Evolutionary conservation across 1,140 invertebrate species (phyloP).

Genomic region (Oreohelix idahoensis): DNA sequence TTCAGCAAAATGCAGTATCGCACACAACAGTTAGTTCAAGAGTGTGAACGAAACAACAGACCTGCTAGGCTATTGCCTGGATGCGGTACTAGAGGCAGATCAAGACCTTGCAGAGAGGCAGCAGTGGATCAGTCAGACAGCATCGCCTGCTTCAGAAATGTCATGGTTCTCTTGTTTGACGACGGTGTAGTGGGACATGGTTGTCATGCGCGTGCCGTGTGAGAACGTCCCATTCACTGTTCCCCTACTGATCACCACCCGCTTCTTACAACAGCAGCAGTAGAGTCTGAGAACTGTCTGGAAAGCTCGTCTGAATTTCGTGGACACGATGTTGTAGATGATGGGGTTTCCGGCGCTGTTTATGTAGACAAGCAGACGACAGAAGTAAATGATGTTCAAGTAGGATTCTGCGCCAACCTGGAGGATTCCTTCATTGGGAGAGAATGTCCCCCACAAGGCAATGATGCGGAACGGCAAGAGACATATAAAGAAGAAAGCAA

Average conservation of each 20-base stretch:
- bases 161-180: conserved; percentile 27
- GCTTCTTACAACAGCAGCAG: conserved; percentile 21
- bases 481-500: conserved; percentile 91
- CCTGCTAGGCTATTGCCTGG: no score
- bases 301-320: conserved; percentile 61
- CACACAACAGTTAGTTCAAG: no score
- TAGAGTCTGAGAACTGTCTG: conserved; percentile 39
- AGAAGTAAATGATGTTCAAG: conserved; percentile 89
- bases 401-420: conserved; percentile 83
- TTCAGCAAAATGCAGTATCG: no score
- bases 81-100: no score
- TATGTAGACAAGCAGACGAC: conserved; percentile 70
- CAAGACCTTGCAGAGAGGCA: no score
- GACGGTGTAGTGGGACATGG: conserved; percentile 47
- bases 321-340: conserved; percentile 64
- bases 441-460: conserved; percentile 75
- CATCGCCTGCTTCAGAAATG: not conserved
- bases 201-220: conserved; percentile 36
- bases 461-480: conserved; percentile 89
- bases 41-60: no score
- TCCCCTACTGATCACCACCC: not conserved
- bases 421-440: not conserved
- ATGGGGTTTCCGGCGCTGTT: conserved; percentile 69
- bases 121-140: no score
- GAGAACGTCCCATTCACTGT: not conserved